Conservation (phyloP, 2,113 vertebrate genomes). For the Oplegnathus fasciatus region DNA sequence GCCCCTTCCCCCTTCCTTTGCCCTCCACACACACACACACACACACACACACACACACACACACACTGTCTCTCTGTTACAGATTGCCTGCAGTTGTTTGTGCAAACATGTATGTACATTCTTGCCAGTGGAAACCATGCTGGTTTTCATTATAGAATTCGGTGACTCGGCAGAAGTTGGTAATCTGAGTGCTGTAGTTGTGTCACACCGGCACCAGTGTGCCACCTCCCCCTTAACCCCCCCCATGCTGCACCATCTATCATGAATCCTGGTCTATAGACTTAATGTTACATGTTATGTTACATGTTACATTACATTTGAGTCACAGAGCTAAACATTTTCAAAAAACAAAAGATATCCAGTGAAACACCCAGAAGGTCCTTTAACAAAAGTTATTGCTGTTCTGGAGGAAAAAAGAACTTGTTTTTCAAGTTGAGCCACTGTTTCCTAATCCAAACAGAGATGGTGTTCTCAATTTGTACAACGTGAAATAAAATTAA, state of each 20-base stretch:
- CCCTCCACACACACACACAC: not conserved
- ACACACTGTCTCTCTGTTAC: conserved; percentile 1
- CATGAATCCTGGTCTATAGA: not conserved
- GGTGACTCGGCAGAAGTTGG: conserved; percentile 47
- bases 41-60: not conserved
- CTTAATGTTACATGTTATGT: no score
- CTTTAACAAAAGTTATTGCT: no score
- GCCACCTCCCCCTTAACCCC: not conserved
- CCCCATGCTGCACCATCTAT: not conserved
- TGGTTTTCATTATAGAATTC: conserved; percentile 54
- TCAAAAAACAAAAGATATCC: no score
- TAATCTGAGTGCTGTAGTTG: conserved; percentile 28
- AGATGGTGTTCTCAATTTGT: not conserved
- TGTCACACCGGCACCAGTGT: not conserved
- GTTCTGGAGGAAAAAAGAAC: no score
- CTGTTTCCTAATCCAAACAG: not conserved
- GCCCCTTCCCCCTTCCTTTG: not conserved
- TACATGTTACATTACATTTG: no score
- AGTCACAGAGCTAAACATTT: no score
- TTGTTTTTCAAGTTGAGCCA: not conserved
- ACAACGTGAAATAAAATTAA: no score
- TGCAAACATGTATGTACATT: conserved; percentile 46
- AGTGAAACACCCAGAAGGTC: not conserved
- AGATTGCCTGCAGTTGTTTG: conserved; percentile 31
- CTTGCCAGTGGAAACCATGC: conserved; percentile 35